Evolutionary conservation across 64 coral and sea anemone species (phyloP), one percentile per base, ranked within the genome.

Genomic region (Montipora efflorescens): DNA sequence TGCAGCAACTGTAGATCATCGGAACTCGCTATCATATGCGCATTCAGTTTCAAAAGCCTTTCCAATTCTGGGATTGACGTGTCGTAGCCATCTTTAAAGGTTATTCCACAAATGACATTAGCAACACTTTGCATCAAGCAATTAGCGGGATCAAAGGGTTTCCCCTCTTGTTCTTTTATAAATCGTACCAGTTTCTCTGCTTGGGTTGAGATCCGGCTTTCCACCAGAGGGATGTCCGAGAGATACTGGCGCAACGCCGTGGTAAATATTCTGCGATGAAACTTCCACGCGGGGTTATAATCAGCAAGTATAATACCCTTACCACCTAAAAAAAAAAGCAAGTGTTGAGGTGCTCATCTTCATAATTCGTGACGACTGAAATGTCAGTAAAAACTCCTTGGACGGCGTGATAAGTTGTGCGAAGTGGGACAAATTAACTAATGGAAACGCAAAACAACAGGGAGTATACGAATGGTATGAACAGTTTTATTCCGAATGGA

Each of bases 21-120:
- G 14, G 55, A 12, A 7, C 47, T 18, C 12, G 44, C 21, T 12
- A 64, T 16, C 4, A 16, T 14, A 9, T 81, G 21, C 48, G 12
- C 25, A 36, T 23, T 9, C 2, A 79, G 0, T 0, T 19, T 15
- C n/a, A 91, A 55, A 16, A 95, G 53, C 28, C 47, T 19, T 1
- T 76, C 58, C 5, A 95, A 66, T 19, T 70, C 21, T 11, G 93
- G 93, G 44, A 70, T 75, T 22, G 78, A 74, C 2, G 87, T 57
- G 22, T 91, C 21, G n/a, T 77, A 95, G 47, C 52, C 25, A 1
- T 80, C 64, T 48, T 84, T 84, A 85, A 95, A 95, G 47, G 84
- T 76, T 7, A 92, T 87, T 28, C 82, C 7, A 82, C 89, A 81
- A 7, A 92, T 95, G 1, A 95, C 90, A 79, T 95, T 82, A 28